Evolutionary conservation across 2,113 vertebrate species (phyloP), one percentile per base, ranked within the genome.

Genomic region (Andinoacara biseriatus): DNA sequence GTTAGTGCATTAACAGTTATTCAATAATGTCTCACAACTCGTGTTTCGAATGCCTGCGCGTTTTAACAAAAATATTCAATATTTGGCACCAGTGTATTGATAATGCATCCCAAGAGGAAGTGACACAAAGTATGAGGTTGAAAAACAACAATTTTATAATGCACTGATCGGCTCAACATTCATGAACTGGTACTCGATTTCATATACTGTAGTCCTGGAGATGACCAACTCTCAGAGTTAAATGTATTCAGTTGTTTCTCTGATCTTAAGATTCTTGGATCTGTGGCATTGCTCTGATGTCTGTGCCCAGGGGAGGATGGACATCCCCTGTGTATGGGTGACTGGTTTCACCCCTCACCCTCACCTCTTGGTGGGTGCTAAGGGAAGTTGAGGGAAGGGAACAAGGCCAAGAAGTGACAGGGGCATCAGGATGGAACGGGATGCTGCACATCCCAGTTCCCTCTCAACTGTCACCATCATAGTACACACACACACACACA

Each of bases 341-440:
- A 86, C 86, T 88, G 79, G 49, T 87, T 79, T 83, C 88, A 76
- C 57, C 62, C 35, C 38, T 52, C 22, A 54, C 82, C 83, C 52
- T 58, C 76, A 76, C 81, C 74, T 82, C 59, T 62, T 13, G 31
- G 80, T 85, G 79, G 79, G 63, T 86, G 81, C 54, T 76, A 81
- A 49, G 63, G 85, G 84, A 75, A 78, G 86, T 86, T 93, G 93
- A 94, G 87, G 86, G 90, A 95, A 93, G 81, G 92, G 88, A 92
- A 96, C 95, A 95, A 91, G 95, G 82, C 89, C 91, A 88, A 78
- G 84, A 94, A 95, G 95, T 94, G 95, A 96, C 94, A 92, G 94
- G 92, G 90, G 92, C 91, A 92, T 94, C 95, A 91, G 93, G 90
- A 94, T 29, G 95, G 94, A 95, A 95, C 94, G 40, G 54, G 90